These are phyloP conservation scores for Conops quadrifasciatus DNA, from an alignment of 2,888 invertebrate species.

Conservation along the genomic window DNA sequence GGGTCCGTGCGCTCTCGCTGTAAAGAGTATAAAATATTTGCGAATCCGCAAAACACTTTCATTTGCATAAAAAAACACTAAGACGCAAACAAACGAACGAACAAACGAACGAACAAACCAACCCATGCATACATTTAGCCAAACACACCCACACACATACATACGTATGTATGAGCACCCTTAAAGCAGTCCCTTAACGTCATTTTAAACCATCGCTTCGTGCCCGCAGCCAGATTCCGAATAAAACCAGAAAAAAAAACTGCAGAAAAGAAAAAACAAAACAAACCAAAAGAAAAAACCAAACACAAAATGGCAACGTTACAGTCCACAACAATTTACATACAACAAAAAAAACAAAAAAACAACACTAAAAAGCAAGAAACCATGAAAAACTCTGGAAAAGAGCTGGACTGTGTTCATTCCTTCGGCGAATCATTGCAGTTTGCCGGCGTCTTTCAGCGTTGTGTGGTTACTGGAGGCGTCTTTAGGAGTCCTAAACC, in stretches of 20 bases:
- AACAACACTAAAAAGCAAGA: too few species aligned
- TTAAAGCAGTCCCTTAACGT: background rate
- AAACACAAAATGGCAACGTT: too few species aligned
- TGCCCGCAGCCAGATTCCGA: background rate
- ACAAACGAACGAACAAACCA: background rate
- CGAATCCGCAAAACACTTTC: conserved; percentile 35
- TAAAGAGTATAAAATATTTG: conserved; percentile 26
- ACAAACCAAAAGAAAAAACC: background rate
- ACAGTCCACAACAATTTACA: too few species aligned
- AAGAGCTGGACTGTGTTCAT: too few species aligned
- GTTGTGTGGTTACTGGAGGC: too few species aligned
- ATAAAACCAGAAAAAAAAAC: background rate
- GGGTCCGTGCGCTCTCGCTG: background rate
- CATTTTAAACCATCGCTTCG: background rate
- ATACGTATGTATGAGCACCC: too few species aligned
- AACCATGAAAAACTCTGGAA: too few species aligned
- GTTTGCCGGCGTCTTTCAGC: too few species aligned
- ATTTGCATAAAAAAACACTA: conserved; percentile 28
- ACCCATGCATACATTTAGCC: background rate
- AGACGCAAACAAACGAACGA: background rate
- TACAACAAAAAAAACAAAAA: too few species aligned
- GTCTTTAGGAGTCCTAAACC: too few species aligned
- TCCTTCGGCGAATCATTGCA: too few species aligned
- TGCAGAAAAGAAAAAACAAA: background rate
- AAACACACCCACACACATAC: background rate